Evolutionary conservation across 2,888 invertebrate genomes (phyloP), one percentile per base, ranked within the genome.

Genomic region (Dyspetes luteomarginatus): DNA sequence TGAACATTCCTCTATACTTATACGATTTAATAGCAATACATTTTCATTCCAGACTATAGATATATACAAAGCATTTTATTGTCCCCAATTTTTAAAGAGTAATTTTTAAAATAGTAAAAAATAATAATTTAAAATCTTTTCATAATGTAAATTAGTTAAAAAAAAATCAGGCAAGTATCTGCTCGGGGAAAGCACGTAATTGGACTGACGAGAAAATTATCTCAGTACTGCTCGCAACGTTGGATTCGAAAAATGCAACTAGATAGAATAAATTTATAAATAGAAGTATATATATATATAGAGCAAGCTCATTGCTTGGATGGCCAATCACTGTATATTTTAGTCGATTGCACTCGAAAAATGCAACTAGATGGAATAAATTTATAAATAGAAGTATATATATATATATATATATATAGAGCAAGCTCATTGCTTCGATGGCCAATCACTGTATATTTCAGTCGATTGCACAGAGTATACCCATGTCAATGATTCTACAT

Each of bases 171-270:
- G n/a, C 19, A 62, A 58, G 62, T 56, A 28, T 41, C 43, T 71
- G 77, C 78, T 80, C 71, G 76, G 65, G 65, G 74, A 77, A 74
- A 74, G 62, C 81, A 67, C 52, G 80, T 77, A 79, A 81, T 74
- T 81, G 75, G 56, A 62, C 65, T 79, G 78, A 74, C 71, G 81
- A 73, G 76, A 81, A 79, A 82, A 67, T 50, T 72, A 71, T 36
- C 60, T 71, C 67, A 30, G 62, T 62, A 24, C 41, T 22, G 2
- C 9, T 30, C 64, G 36, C 58, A 72, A 68, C 78, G 73, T 67
- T 67, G 52, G 50, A 65, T 45, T 55, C 52, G 24, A 43, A 45
- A 62, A 68, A 48, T 19, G 62, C 22, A 62, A 3, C 71, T 55
- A 48, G 58, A 45, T 22, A 67, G 24, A 30, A 72, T n/a, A 36